These are phyloP conservation scores for Mesocricetus auratus DNA, from an alignment of 2,113 vertebrate genomes.

Conservation along the genomic window DNA sequence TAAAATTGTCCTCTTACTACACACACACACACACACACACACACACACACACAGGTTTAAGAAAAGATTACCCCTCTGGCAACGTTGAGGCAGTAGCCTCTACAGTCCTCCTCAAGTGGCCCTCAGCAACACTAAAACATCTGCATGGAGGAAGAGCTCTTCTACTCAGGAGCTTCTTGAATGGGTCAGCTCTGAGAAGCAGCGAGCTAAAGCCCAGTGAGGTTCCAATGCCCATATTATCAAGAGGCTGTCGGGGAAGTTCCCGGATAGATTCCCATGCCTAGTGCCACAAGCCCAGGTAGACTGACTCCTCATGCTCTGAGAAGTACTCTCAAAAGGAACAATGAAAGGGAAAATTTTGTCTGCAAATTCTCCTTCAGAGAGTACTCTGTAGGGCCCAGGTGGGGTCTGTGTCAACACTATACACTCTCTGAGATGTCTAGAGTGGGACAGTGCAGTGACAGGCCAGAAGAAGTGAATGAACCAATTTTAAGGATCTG, in stretches of 20 bases:
- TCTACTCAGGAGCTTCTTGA: background rate
- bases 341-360: background rate
- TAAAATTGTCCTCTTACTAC: background rate
- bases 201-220: background rate
- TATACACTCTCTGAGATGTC: background rate
- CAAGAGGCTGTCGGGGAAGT: background rate
- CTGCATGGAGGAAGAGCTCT: background rate
- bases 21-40: background rate
- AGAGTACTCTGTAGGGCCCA: background rate
- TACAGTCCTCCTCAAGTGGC: background rate
- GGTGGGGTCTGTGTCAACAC: background rate
- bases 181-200: background rate
- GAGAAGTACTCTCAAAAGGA: constrained; percentile 5
- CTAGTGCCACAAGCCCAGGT: background rate
- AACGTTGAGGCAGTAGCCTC: background rate
- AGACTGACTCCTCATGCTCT: background rate
- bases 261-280: background rate
- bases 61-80: background rate
- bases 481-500: background rate
- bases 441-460: background rate
- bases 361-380: constrained; percentile 43
- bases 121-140: background rate
- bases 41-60: background rate
- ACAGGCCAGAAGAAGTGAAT: constrained; percentile 6
- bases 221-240: background rate